Evolutionary conservation across 2,888 invertebrate species (phyloP), one percentile per base, ranked within the genome.

Genomic region (Fragum whitleyi): DNA sequence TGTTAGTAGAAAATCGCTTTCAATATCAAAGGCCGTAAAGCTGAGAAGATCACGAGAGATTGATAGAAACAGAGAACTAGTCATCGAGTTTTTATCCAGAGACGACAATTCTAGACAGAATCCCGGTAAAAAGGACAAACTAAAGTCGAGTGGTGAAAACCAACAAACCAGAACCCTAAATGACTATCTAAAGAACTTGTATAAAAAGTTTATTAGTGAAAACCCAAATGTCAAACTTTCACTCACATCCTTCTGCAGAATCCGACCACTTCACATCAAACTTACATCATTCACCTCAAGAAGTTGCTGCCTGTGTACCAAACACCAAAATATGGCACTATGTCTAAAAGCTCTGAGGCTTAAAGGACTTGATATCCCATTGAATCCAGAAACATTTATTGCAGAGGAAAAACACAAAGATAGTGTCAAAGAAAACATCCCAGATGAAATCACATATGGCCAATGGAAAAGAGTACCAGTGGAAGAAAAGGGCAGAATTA

Each of bases 401-500:
- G 14, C 36, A 11, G 77, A 73, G 21, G 61, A 28, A 14, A 23
- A 32, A n/a, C 42, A 57, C 32, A 51, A 51, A 26, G 47, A 61
- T 1, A 70, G 19, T 32, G 53, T 55, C 11, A 32, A 57, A 32
- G 53, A 19, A 19, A 59, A 42, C 3, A 26, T 29, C 32, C 73
- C 65, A 11, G 61, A 73, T 19, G 23, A 59, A 28, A 42, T 70
- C n/a, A 59, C 19, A n/a, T 36, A 32, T 53, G 74, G 69, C 14
- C 75, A 80, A 32, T 80, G 79, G 76, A 80, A 75, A 26, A 36
- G 75, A 29, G 72, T 80, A 2, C 23, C 42, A 19, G 72, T 76
- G n/a, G 67, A 76, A n/a, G 76, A 72, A 14, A 80, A 72, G 28
- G 75, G 71, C 14, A 65, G 55, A 42, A 75, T 19, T 28, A 79